Conservation (phyloP, 2,888 invertebrate species). For the Nemoura dubitans region DNA sequence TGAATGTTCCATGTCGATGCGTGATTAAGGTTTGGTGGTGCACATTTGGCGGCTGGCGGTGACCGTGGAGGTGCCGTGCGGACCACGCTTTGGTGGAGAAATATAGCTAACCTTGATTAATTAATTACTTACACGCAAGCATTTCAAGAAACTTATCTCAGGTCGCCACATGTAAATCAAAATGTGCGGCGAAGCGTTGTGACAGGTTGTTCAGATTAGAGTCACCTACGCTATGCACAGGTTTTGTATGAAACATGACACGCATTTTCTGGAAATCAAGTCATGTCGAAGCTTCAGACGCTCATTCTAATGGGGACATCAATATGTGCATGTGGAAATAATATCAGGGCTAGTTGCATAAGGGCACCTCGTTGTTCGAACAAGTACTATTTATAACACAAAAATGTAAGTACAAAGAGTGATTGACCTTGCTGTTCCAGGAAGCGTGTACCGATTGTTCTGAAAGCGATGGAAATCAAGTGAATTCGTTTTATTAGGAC, state of each 20-base stretch:
- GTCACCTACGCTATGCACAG: neutral
- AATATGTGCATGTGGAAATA: neutral
- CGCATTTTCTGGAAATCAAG: neutral
- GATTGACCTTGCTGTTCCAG: neutral
- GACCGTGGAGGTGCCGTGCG: neutral
- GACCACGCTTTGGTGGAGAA: neutral
- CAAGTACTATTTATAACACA: neutral
- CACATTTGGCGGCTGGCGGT: neutral
- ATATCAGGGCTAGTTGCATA: neutral
- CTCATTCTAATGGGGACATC: neutral
- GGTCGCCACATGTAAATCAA: neutral
- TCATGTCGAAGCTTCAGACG: neutral
- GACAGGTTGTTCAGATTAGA: neutral
- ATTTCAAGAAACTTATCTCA: neutral
- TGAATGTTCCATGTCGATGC: neutral
- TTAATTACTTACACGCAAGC: neutral
- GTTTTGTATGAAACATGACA: neutral
- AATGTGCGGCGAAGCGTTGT: neutral
- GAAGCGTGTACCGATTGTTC: neutral
- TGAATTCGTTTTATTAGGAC: neutral
- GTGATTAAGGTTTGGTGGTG: neutral
- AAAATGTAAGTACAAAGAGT: constrained; percentile 12
- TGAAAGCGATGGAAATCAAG: neutral
- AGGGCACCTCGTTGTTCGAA: neutral
- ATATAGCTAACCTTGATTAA: neutral